Base-by-base conservation (phyloP, 2,888 invertebrate species). In the Diogma glabrata region DNA sequence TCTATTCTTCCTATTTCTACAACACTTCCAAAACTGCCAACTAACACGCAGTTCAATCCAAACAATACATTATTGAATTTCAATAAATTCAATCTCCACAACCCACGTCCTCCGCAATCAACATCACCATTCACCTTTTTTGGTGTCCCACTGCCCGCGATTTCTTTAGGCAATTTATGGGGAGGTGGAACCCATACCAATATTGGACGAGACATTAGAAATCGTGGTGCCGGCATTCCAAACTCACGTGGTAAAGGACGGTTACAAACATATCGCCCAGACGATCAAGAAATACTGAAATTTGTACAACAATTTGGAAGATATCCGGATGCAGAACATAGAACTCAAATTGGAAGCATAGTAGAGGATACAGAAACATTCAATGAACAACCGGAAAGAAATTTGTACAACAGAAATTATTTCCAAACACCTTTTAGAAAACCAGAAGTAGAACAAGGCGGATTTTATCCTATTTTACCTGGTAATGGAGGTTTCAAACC, bases 121-220 rank as follows among this genome's bases (percentile, higher is more conserved):
- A 73, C 72, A 26, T 73, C 77, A 1, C 77, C 81, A 0, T 87
- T 88, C 57, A 87, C 89, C 12, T 87, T 90, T 63, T 90, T 90
- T 61, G 90, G 90, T 0, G 81, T 89, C 63, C 89, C 90, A 0
- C 64, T 90, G 53, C 85, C 88, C 2, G 75, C 78, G 33, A 65
- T 89, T 46, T 82, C 81, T 57, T 76, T 87, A 60, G 79, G 81
- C 10, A 81, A 81, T 59, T 68, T 87, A 38, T 75, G 83, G 69
- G 70, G 71, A 4, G 65, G 58, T 49, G 56, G 63, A 22, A 26
- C 63, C 1, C 60, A 64, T 8, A n/a, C n/a, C n/a, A n/a, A n/a
- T n/a, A n/a, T n/a, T n/a, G 54, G 55, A 1, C 50, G 58, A 24
- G 56, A 73, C 67, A 58, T 19, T 33, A 63, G 64, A 2, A 67